These are phyloP conservation scores for Luscinia megarhynchos DNA, from an alignment of 2,797 vertebrate species.

Conservation along the genomic window DNA sequence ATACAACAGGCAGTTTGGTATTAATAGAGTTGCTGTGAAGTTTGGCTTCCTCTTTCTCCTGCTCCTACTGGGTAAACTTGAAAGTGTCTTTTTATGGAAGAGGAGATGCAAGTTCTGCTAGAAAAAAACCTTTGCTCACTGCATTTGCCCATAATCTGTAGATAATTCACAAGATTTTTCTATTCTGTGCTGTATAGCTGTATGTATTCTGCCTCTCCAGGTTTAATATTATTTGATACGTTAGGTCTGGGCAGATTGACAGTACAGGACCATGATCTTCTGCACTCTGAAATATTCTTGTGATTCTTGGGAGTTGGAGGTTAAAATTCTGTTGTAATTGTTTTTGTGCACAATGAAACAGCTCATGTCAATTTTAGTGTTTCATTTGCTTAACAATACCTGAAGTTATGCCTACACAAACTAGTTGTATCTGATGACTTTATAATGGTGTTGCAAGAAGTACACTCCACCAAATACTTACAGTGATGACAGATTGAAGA, in stretches of 20 bases:
- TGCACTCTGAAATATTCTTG: not conserved
- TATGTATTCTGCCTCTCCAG: not conserved
- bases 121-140: not conserved
- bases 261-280: not conserved
- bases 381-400: not conserved
- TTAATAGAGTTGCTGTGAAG: not conserved
- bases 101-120: not conserved
- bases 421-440: not conserved
- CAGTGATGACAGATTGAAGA: not conserved
- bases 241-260: not conserved
- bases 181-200: fast-evolving
- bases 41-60: not conserved
- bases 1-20: not conserved
- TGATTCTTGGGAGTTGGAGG: not conserved
- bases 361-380: not conserved
- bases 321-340: not conserved
- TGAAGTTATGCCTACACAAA: not conserved
- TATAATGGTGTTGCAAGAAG: not conserved
- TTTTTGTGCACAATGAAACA: not conserved
- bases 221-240: not conserved
- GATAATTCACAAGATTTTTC: not conserved
- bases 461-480: not conserved
- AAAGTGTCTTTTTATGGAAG: conserved; percentile 6
- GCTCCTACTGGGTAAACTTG: not conserved
- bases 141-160: not conserved